phyloP scores from a whole-genome alignment of 1,140 invertebrate genomes.

The Brachionus angularis region DNA sequence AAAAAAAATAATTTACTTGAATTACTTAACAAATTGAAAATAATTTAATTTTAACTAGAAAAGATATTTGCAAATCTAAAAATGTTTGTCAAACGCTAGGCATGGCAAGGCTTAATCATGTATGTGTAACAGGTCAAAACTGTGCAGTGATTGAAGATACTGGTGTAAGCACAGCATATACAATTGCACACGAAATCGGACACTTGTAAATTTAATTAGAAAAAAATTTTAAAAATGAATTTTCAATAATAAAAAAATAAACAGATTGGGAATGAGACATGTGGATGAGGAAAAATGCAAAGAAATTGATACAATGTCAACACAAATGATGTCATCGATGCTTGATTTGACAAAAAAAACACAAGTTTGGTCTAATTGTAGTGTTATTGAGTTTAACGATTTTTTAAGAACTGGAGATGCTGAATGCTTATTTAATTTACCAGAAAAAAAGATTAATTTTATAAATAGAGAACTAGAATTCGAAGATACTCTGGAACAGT shows the following conservation, averaged over 20 bases:
- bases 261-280: conserved; percentile 15
- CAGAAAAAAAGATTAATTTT: not conserved
- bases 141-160: conserved; percentile 41
- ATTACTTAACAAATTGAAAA: not conserved
- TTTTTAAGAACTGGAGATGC: conserved; percentile 37
- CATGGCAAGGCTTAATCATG: conserved; percentile 34
- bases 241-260: not conserved
- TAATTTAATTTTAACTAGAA: not conserved
- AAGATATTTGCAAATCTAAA: conserved; percentile 12
- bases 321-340: conserved; percentile 31
- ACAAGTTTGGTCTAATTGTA: conserved; percentile 42
- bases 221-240: not conserved
- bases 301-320: conserved; percentile 2
- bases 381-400: conserved; percentile 29
- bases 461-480: not conserved
- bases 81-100: conserved; percentile 27
- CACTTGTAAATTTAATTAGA: conserved; percentile 12
- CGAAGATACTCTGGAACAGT: conserved; percentile 33
- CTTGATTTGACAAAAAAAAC: conserved; percentile 9
- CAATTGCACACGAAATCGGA: conserved; percentile 44
- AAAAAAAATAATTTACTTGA: not conserved
- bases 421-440: conserved; percentile 28
- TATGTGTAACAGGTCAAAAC: conserved; percentile 22
- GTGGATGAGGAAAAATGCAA: conserved; percentile 2
- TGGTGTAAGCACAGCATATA: conserved; percentile 25